Percentiles rank a stretch among this genome's conserved stretches.
phyloP scores from a whole-genome alignment of 2,113 vertebrate genomes.

The Aleadryas rufinucha region DNA sequence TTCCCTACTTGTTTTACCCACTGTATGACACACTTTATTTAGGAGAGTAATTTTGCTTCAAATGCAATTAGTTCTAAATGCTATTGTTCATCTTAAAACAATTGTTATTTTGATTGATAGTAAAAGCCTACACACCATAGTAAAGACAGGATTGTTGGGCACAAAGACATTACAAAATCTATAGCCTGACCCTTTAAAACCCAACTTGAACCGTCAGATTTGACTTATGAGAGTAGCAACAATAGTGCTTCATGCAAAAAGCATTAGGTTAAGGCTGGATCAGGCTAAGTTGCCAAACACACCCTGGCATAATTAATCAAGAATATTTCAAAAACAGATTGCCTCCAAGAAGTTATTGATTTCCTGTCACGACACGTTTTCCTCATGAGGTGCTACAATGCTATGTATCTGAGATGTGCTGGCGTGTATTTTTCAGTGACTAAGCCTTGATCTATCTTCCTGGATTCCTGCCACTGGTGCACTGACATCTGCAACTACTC shows the following conservation, averaged over 20 bases:
- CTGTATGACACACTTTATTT: not conserved
- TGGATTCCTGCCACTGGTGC: slow-evolving; percentile 68
- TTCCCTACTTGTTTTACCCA: not conserved
- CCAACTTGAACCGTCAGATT: slow-evolving; percentile 67
- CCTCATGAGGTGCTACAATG: slow-evolving; percentile 53
- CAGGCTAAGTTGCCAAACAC: slow-evolving; percentile 63
- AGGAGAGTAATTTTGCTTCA: slow-evolving; percentile 18
- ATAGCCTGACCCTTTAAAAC: slow-evolving; percentile 69
- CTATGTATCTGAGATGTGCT: slow-evolving; percentile 62
- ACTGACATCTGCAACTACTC: slow-evolving; percentile 80
- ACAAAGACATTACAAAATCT: slow-evolving; percentile 71
- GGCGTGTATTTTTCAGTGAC: slow-evolving; percentile 68
- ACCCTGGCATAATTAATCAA: slow-evolving; percentile 75
- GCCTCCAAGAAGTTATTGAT: slow-evolving; percentile 73
- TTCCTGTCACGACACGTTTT: slow-evolving; percentile 70
- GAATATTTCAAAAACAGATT: slow-evolving; percentile 72
- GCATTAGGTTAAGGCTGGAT: slow-evolving; percentile 75
- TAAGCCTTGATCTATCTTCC: slow-evolving; percentile 73
- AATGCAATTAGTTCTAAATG: slow-evolving; percentile 48
- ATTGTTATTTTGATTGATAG: slow-evolving; percentile 71
- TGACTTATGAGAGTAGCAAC: slow-evolving; percentile 70
- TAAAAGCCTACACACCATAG: slow-evolving; percentile 57
- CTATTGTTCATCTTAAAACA: slow-evolving; percentile 66
- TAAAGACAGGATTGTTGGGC: slow-evolving; percentile 60
- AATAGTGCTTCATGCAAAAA: slow-evolving; percentile 73